Base-by-base conservation (phyloP, 2,888 invertebrate genomes). In the Drosophila multiciliata region DNA sequence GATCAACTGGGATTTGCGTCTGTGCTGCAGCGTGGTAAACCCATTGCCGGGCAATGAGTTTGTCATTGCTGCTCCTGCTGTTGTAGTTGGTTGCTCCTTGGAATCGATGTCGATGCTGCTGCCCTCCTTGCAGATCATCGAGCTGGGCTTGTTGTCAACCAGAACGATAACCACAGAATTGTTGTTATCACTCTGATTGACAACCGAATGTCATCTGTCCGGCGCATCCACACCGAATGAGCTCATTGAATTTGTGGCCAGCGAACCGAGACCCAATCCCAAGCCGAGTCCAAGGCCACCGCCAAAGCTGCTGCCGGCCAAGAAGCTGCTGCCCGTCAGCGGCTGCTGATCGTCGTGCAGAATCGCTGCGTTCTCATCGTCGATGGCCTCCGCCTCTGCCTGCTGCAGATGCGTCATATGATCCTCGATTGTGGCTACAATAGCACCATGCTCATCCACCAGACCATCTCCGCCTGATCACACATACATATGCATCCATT, bases 141-240 rank as follows among this genome's bases (percentile, higher is more conserved):
- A 92, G 72, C 92, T 92, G 65, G 92, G 92, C 69, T 92, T 92
- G 74, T 92, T 92, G 83, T 92, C 92, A 92, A 92, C 92, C 92
- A 92, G 88, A 76, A 92, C 92, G 83, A 92, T 92, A 91, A 92
- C 92, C 73, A 92, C 92, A 35, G 91, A 92, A 68, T 92, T 92
- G 87, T 92, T 92, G 87, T 92, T 92, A 87, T 92, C 92, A 83
- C 75, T 83, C 91, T 92, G 92, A 84, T 91, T 92, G 89, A 90
- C 87, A 77, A 80, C 89, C 83, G 92, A 91, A 91, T 92, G 92
- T 92, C 92, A 92, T 92, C 92, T 92, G 45, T 92, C 92, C 69
- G 84, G 68, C 0, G 83, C 82, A 52, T 89, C 83, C 35, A 57
- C 62, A 20, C 84, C 90, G 36, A 90, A 91, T 12, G 92, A 91